Percentiles rank a stretch among this genome's conserved stretches.
These are phyloP conservation scores for Atopsyche davidsoni DNA, from an alignment of 1,140 invertebrate genomes.

Conservation along the genomic window DNA sequence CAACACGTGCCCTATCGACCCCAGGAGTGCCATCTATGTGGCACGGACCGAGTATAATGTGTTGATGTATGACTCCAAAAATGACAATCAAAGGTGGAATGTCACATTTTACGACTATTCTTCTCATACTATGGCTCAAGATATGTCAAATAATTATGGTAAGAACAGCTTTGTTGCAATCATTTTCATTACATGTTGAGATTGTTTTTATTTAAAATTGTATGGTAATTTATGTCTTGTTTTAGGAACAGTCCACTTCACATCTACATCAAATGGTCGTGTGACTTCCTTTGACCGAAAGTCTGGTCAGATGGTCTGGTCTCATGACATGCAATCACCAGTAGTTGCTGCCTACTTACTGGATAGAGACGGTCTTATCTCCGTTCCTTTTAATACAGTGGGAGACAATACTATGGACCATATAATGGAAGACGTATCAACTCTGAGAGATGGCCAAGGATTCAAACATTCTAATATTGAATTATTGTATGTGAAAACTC, in stretches of 20 bases:
- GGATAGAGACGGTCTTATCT: slow-evolving; percentile 70
- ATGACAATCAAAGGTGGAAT: slow-evolving; percentile 78
- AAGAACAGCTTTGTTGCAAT: slow-evolving; percentile 32
- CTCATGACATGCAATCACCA: slow-evolving; percentile 79
- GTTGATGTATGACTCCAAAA: slow-evolving; percentile 85
- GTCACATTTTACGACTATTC: slow-evolving; percentile 90
- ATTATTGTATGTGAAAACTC: slow-evolving; percentile 74
- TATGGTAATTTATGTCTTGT: slow-evolving; percentile 4
- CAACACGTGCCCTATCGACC: slow-evolving; percentile 59
- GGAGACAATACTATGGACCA: slow-evolving; percentile 77
- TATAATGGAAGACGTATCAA: slow-evolving; percentile 59
- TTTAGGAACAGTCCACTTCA: slow-evolving; percentile 78
- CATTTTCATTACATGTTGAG: neutral
- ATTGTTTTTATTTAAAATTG: neutral
- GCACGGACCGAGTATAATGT: slow-evolving; percentile 92
- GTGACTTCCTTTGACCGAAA: slow-evolving; percentile 72
- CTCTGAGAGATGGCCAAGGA: slow-evolving; percentile 52
- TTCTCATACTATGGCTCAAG: slow-evolving; percentile 64
- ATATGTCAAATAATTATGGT: slow-evolving; percentile 79
- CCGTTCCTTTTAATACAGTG: slow-evolving; percentile 85
- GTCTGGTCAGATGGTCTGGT: slow-evolving; percentile 76
- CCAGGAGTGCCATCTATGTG: slow-evolving; percentile 62
- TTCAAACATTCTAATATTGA: slow-evolving; percentile 59
- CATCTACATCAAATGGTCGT: slow-evolving; percentile 81
- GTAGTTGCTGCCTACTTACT: slow-evolving; percentile 86